Conservation (phyloP, 2,797 vertebrate genomes). For the Ctenopoma multispine region DNA sequence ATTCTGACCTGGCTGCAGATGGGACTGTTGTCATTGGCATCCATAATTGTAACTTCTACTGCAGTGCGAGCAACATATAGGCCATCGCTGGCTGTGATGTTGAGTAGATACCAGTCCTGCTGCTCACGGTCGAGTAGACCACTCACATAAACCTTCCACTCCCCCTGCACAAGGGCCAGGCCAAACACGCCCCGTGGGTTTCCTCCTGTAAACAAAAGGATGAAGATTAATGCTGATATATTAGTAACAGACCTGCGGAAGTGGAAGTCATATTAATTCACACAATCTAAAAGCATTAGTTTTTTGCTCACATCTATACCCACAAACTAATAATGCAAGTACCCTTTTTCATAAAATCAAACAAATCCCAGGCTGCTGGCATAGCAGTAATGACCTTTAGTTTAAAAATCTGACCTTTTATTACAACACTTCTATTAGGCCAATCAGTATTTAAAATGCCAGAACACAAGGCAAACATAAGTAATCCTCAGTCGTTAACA, state of each 20-base stretch:
- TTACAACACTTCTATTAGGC: constrained; percentile 53
- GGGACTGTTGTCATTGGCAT: constrained; percentile 96
- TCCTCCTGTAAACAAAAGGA: constrained; percentile 84
- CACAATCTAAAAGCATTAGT: constrained; percentile 22
- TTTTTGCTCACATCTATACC: not conserved
- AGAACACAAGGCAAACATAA: constrained; percentile 42
- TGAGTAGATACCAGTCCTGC: constrained; percentile 94
- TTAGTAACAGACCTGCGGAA: constrained; percentile 19
- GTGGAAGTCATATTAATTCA: constrained; percentile 23
- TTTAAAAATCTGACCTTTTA: constrained; percentile 60
- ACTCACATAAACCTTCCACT: constrained; percentile 95
- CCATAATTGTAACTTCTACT: constrained; percentile 95
- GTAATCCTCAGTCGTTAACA: constrained; percentile 46
- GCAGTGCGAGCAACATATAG: constrained; percentile 89
- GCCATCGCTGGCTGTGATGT: constrained; percentile 95
- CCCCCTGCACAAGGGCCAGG: constrained; percentile 90
- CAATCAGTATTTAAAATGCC: constrained; percentile 62
- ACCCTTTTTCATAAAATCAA: constrained; percentile 46
- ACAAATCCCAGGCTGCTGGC: constrained; percentile 27
- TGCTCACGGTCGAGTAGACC: constrained; percentile 92
- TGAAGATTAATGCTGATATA: not conserved
- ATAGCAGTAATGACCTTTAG: constrained; percentile 38
- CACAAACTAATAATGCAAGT: constrained; percentile 29
- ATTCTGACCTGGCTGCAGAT: constrained; percentile 93
- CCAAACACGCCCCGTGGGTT: constrained; percentile 93